A percentile compares a stretch with the other conserved stretches of the same genome.
phyloP scores from a whole-genome alignment of 2,113 vertebrate species.

The Perca schrenkii region DNA sequence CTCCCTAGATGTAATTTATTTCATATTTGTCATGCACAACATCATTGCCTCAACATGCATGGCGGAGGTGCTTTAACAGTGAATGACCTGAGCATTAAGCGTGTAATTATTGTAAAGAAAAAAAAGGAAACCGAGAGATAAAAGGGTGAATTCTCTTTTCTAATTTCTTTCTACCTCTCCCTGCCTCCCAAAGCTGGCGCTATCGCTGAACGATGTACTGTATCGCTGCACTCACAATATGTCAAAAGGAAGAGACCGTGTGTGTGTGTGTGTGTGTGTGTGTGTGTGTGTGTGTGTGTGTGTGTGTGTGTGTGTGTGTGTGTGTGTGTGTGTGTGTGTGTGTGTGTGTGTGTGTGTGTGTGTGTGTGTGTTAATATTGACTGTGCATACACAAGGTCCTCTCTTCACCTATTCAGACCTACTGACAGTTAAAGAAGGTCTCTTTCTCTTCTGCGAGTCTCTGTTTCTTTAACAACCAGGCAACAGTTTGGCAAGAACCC shows the following conservation, averaged over 20 bases:
- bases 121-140: slow-evolving; percentile 1
- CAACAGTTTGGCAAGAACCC: slow-evolving; percentile 49
- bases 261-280: not conserved
- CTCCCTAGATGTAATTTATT: slow-evolving; percentile 45
- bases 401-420: slow-evolving; percentile 32
- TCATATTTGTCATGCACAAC: slow-evolving; percentile 48
- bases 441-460: not conserved
- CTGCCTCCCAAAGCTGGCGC: not conserved
- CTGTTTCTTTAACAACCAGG: slow-evolving; percentile 62
- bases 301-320: slow-evolving; percentile 17
- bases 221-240: not conserved
- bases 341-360: slow-evolving; percentile 14
- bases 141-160: not conserved
- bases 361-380: slow-evolving; percentile 59
- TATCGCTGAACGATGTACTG: not conserved
- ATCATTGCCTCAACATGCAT: slow-evolving; percentile 14
- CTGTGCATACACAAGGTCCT: slow-evolving; percentile 9
- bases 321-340: slow-evolving; percentile 27
- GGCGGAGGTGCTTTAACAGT: slow-evolving; percentile 30
- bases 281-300: slow-evolving; percentile 13
- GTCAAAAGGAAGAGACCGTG: not conserved
- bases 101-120: slow-evolving; percentile 3
- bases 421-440: slow-evolving; percentile 26
- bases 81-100: slow-evolving; percentile 5
- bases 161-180: not conserved